These are phyloP conservation scores for Aquatica leii DNA, from an alignment of 2,888 invertebrate species.

Conservation along the genomic window DNA sequence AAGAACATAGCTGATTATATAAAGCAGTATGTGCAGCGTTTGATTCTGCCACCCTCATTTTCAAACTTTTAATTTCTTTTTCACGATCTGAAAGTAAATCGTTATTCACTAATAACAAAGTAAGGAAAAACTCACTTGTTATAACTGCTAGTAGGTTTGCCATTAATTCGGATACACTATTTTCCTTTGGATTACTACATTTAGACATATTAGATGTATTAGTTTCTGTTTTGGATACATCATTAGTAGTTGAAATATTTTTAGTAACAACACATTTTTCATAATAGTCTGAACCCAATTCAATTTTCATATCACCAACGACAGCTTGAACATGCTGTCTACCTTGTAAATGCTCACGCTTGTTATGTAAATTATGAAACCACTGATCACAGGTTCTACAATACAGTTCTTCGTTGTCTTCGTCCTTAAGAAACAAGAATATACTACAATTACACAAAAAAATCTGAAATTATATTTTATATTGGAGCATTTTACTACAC, in stretches of 20 bases:
- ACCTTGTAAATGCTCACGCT: constrained; percentile 67
- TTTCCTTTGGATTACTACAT: constrained; percentile 33
- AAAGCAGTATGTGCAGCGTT: constrained; percentile 51
- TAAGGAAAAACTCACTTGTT: constrained; percentile 50
- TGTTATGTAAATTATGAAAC: constrained; percentile 67
- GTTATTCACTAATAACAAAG: not conserved
- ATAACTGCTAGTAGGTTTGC: constrained; percentile 52
- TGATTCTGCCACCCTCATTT: constrained; percentile 52
- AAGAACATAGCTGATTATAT: constrained; percentile 52
- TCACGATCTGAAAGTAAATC: constrained; percentile 54
- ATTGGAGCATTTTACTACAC: no score
- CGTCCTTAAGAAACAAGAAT: constrained; percentile 57
- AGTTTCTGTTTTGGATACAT: constrained; percentile 59
- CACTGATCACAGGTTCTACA: constrained; percentile 68
- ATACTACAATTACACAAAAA: no score
- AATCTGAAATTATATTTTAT: no score
- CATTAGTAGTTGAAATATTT: constrained; percentile 52
- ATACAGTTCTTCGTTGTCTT: constrained; percentile 65
- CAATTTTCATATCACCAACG: constrained; percentile 58
- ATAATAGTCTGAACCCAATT: constrained; percentile 51
- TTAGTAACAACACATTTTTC: constrained; percentile 37
- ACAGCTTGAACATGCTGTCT: constrained; percentile 64
- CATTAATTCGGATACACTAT: constrained; percentile 56
- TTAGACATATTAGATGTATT: constrained; percentile 51
- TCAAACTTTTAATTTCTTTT: constrained; percentile 55